Evolutionary conservation across 2,888 invertebrate genomes (phyloP).

Genomic region (Geotrupes spiniger): DNA sequence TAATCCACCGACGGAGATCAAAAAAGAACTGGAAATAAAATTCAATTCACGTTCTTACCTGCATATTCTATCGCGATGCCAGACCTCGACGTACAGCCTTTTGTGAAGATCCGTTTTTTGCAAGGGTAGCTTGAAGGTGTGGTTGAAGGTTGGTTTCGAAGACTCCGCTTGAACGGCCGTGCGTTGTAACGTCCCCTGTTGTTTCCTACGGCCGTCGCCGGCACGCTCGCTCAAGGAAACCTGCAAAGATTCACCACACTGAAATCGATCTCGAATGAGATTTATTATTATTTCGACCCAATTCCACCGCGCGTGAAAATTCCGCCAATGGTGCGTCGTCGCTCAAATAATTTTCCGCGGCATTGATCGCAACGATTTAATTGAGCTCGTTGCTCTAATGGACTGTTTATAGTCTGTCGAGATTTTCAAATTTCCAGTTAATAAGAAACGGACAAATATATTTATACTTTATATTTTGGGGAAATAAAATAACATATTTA

Average conservation of each 20-base stretch:
- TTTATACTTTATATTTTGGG: no score
- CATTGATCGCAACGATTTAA: no score
- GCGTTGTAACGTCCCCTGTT: conserved; percentile 64
- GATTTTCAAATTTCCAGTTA: no score
- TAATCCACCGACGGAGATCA: conserved; percentile 1
- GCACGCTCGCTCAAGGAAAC: conserved; percentile 55
- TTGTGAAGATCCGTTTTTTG: conserved; percentile 57
- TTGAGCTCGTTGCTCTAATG: no score
- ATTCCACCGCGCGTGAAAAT: background rate
- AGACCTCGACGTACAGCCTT: conserved; percentile 68
- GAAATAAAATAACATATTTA: no score
- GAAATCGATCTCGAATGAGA: background rate
- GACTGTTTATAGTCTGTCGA: no score
- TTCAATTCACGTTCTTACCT: conserved; percentile 55
- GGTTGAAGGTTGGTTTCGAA: conserved; percentile 75
- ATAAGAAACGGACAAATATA: no score
- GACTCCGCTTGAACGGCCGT: conserved; percentile 80
- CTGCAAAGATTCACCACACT: conserved; percentile 44
- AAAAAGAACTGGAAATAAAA: background rate
- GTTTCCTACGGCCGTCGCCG: conserved; percentile 37
- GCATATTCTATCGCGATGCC: conserved; percentile 80
- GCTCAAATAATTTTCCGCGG: no score
- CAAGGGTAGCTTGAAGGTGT: conserved; percentile 69
- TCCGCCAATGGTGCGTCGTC: background rate
- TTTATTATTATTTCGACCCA: conserved; percentile 1